Evolutionary conservation across 2,797 vertebrate genomes (phyloP).

Genomic region (Brachymystax lenok): DNA sequence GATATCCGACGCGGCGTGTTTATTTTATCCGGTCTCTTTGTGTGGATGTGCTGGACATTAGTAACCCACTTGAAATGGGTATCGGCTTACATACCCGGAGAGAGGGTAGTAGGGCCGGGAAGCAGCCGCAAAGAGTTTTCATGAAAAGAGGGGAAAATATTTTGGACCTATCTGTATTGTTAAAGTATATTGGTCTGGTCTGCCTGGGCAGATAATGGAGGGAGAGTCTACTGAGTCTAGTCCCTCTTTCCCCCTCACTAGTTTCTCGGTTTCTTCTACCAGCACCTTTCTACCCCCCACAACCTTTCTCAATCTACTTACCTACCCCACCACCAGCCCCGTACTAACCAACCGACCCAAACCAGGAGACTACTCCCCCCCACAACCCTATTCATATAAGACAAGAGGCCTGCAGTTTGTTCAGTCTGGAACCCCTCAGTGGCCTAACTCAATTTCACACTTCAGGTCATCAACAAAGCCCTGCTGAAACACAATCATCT

Average conservation of each 20-base stretch:
- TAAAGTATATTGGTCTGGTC: constrained; percentile 51
- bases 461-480: constrained; percentile 73
- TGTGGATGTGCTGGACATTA: constrained; percentile 99
- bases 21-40: constrained; percentile 99
- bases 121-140: constrained; percentile 76
- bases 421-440: constrained; percentile 61
- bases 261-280: no score
- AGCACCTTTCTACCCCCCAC: no score
- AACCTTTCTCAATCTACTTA: no score
- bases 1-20: constrained; percentile 99
- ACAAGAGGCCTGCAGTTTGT: constrained; percentile 60
- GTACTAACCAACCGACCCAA: constrained; percentile 18
- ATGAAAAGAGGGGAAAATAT: constrained; percentile 72
- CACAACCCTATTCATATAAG: constrained; percentile 68
- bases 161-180: constrained; percentile 64
- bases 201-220: constrained; percentile 44
- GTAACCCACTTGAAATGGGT: constrained; percentile 92
- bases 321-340: no score
- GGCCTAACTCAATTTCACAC: constrained; percentile 80
- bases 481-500: constrained; percentile 73
- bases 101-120: constrained; percentile 1
- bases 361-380: constrained; percentile 28
- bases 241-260: constrained; percentile 31
- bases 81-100: constrained; percentile 91
- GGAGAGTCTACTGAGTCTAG: no score